Base-by-base conservation (phyloP, 2,113 vertebrate genomes). In the Sorex fumeus region DNA sequence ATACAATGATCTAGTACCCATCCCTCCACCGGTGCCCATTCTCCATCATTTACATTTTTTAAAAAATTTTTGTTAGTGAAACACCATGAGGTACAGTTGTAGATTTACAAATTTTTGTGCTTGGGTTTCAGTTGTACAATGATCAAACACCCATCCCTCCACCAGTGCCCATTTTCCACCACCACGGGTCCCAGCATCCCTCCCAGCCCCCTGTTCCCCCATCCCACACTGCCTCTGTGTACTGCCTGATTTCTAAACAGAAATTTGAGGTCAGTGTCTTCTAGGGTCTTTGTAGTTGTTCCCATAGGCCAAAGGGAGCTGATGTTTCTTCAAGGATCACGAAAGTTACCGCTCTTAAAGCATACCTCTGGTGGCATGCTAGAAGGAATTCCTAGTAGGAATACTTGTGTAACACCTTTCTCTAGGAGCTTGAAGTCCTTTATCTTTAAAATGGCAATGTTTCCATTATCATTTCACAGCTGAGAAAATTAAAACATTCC, bases 391-490 rank as follows among this genome's bases (percentile, higher is more conserved):
- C 27, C 28, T n/a, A 13, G 32, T 70, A 75, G 67, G 6, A 94
- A 70, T 88, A 72, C 30, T 83, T 53, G 27, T 8, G 0, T 43
- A 36, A 87, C 43, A 60, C 28, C 16, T 91, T 88, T 71, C 40
- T 88, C 69, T 25, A 85, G 28, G 34, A 94, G 85, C 45, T 18
- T 72, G 27, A 88, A 91, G 8, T 89, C 45, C 47, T 90, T 91
- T 84, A 11, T 34, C 45, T 71, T 77, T 83, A 36, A 87, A 91
- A 66, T 34, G 70, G 5, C 80, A 81, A 81, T 36, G 23, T 86
- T 80, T 77, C 43, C 28, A 10, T 28, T 74, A n/a, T 77, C 43
- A 75, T 47, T 87, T 91, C 72, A 91, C 78, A 75, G 85, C 45
- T 66, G 53, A 88, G 60, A 87, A 93, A 81, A 93, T 81, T 13